Evolutionary conservation across 2,888 invertebrate species (phyloP).

Genomic region (Parnassius mnemosyne): DNA sequence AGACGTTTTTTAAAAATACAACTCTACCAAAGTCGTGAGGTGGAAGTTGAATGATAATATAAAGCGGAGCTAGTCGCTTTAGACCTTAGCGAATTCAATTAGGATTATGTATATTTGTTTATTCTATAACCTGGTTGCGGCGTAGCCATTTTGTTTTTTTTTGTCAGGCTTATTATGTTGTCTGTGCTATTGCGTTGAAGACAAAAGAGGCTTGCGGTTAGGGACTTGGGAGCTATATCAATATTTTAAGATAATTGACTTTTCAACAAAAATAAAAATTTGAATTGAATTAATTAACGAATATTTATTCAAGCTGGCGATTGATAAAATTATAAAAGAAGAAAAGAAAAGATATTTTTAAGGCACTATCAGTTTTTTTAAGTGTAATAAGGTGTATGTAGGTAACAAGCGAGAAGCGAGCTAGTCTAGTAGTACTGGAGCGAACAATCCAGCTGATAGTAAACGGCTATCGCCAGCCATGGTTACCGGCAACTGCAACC

Average conservation of each 20-base stretch:
- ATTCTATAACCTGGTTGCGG: conserved; percentile 28
- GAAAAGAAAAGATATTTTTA: too few species aligned
- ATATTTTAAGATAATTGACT: conserved; percentile 1
- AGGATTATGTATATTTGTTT: conserved; percentile 38
- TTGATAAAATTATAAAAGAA: too few species aligned
- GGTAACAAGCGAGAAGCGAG: too few species aligned
- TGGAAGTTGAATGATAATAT: conserved; percentile 15
- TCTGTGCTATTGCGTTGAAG: conserved; percentile 11
- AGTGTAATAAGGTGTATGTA: too few species aligned
- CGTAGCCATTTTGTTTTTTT: conserved; percentile 24
- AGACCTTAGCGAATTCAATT: conserved; percentile 32
- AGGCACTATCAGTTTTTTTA: too few species aligned
- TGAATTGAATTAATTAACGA: neutral
- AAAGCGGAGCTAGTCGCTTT: conserved; percentile 12
- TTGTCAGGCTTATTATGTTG: conserved; percentile 11
- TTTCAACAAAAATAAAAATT: neutral
- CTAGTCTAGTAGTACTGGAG: too few species aligned
- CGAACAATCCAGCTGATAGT: too few species aligned
- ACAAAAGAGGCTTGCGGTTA: conserved; percentile 11
- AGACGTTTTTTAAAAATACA: too few species aligned
- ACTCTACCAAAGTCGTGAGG: neutral
- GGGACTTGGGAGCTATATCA: neutral
- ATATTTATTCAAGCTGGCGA: too few species aligned
- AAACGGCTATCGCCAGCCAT: too few species aligned
- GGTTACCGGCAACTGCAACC: too few species aligned